These are phyloP conservation scores for Ennomos fuscantarius DNA, from an alignment of 2,888 invertebrate genomes.

Conservation along the genomic window DNA sequence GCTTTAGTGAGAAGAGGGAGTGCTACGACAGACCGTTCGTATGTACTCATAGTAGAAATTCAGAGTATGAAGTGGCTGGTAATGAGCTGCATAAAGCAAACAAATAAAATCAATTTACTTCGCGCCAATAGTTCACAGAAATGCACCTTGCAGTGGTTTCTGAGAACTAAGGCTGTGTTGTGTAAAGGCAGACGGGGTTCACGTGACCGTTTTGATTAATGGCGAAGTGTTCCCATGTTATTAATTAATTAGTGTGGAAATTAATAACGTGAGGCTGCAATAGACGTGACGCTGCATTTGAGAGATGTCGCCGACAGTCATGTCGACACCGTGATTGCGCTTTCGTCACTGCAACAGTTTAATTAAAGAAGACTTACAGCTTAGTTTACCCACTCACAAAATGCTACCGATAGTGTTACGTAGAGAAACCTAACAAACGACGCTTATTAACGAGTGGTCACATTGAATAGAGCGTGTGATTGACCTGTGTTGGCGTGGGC, in stretches of 20 bases:
- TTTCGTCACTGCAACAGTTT: slow-evolving; percentile 63
- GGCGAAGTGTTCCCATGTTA: slow-evolving; percentile 65
- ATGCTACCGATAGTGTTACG: slow-evolving; percentile 42
- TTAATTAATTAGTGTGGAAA: slow-evolving; percentile 78
- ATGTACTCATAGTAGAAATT: slow-evolving; percentile 18
- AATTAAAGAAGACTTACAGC: slow-evolving; percentile 75
- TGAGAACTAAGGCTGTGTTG: slow-evolving; percentile 36
- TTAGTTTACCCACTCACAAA: slow-evolving; percentile 36
- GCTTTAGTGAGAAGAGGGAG: slow-evolving; percentile 15
- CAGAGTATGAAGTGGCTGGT: slow-evolving; percentile 35
- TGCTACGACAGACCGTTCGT: slow-evolving; percentile 35
- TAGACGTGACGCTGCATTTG: slow-evolving; percentile 64
- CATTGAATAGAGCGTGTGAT: slow-evolving; percentile 30
- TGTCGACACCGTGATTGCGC: slow-evolving; percentile 48
- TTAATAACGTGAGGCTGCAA: slow-evolving; percentile 78
- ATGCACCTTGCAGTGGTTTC: slow-evolving; percentile 30
- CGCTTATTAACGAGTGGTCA: slow-evolving; percentile 41
- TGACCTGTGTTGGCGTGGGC: slow-evolving; percentile 32
- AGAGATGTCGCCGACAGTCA: slow-evolving; percentile 52
- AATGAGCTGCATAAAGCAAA: slow-evolving; percentile 43
- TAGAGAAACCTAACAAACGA: slow-evolving; percentile 54
- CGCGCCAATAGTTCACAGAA: slow-evolving; percentile 38
- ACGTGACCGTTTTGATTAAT: slow-evolving; percentile 72
- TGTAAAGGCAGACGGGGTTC: slow-evolving; percentile 32
- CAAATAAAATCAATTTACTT: slow-evolving; percentile 50